A percentile compares a stretch with the other conserved stretches of the same genome.
These are phyloP conservation scores for Epizoanthus rinbou DNA, from an alignment of 92 coral and sea anemone species.

Conservation along the genomic window DNA sequence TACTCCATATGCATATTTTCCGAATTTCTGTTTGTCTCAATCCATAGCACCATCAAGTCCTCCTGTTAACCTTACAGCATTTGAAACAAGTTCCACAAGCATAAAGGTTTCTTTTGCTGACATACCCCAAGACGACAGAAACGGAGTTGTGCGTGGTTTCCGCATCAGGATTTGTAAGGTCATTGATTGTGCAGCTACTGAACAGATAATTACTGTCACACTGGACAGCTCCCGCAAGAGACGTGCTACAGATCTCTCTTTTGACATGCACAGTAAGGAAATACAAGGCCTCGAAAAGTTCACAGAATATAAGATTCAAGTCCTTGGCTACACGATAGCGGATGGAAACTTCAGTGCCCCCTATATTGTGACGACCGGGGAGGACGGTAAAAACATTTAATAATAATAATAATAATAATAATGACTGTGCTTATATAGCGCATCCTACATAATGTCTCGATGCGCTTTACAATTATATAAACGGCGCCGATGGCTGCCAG, in stretches of 20 bases:
- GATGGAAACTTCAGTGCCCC: constrained; percentile 6
- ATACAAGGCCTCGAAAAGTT: constrained; percentile 33
- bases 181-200: constrained; percentile 32
- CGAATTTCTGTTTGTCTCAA: neutral
- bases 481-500: too few relatives aligned
- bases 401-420: too few relatives aligned
- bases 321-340: constrained; percentile 34
- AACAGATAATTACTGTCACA: neutral
- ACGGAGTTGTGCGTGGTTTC: constrained; percentile 65
- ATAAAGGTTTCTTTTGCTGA: constrained; percentile 56
- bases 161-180: constrained; percentile 49
- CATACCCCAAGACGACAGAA: constrained; percentile 47
- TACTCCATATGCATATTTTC: neutral
- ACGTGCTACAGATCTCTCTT: constrained; percentile 18
- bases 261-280: neutral
- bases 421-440: too few relatives aligned
- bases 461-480: too few relatives aligned
- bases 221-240: constrained; percentile 23
- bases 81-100: constrained; percentile 61
- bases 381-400: constrained; percentile 8
- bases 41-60: constrained; percentile 54
- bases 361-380: neutral
- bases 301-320: constrained; percentile 43
- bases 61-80: constrained; percentile 45
- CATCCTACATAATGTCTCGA: too few relatives aligned